Percentiles rank a stretch among this genome's conserved stretches.
phyloP scores from a whole-genome alignment of 1,140 invertebrate genomes.

The fruit fly (Drosophila melanogaster) region DNA sequence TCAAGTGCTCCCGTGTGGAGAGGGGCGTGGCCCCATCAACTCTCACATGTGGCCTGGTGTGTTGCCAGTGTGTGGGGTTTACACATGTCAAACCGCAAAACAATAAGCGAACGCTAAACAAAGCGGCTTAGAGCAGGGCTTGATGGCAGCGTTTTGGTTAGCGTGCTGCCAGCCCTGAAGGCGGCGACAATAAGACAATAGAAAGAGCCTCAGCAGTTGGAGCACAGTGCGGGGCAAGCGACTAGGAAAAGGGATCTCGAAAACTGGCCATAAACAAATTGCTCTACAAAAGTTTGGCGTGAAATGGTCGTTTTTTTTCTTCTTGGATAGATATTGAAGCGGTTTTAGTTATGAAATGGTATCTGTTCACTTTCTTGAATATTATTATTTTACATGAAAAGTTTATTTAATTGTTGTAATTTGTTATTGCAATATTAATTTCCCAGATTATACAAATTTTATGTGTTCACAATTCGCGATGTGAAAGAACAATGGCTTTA shows the following conservation, averaged over 20 bases:
- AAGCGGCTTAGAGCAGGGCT: slow-evolving; percentile 52
- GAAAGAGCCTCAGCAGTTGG: slow-evolving; percentile 36
- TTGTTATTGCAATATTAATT: too few species aligned
- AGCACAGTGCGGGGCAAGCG: slow-evolving; percentile 27
- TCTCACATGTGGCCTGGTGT: slow-evolving; percentile 1
- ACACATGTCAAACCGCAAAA: slow-evolving; percentile 65
- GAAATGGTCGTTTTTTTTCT: too few species aligned
- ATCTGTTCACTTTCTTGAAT: too few species aligned
- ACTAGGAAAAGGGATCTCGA: neutral
- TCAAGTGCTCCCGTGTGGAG: slow-evolving; percentile 54
- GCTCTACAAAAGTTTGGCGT: too few species aligned
- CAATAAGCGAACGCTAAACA: slow-evolving; percentile 61
- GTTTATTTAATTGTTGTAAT: too few species aligned
- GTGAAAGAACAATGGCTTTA: too few species aligned
- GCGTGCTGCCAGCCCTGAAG: slow-evolving; percentile 37
- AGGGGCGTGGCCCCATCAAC: slow-evolving; percentile 26
- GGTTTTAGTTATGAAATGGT: too few species aligned
- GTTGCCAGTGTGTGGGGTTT: slow-evolving; percentile 19
- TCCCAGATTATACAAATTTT: too few species aligned
- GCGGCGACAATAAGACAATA: slow-evolving; percentile 36
- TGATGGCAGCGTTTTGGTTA: slow-evolving; percentile 35
- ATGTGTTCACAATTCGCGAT: too few species aligned
- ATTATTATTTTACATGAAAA: too few species aligned
- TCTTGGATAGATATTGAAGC: too few species aligned
- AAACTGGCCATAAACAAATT: too few species aligned